phyloP scores from a whole-genome alignment of 2,888 invertebrate genomes.

The Dryococelus australis region DNA sequence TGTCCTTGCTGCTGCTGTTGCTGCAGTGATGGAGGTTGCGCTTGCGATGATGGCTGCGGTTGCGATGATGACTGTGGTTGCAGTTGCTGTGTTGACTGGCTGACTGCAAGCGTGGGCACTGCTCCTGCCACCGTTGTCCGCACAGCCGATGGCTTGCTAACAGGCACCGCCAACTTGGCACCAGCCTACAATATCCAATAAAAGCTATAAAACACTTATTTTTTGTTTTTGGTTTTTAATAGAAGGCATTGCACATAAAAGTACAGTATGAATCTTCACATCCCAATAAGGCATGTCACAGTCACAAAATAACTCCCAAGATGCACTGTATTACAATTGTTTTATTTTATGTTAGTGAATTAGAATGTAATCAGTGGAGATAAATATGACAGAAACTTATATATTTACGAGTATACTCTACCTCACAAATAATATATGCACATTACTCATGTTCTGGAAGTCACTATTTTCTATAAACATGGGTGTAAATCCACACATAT shows the following conservation, averaged over 20 bases:
- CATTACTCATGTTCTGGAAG: too few relatives aligned
- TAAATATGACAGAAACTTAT: too few relatives aligned
- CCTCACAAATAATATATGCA: too few relatives aligned
- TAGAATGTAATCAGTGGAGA: too few relatives aligned
- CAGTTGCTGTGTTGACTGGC: conserved; percentile 49
- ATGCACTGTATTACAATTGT: too few relatives aligned
- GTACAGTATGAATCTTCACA: too few relatives aligned
- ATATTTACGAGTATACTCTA: too few relatives aligned
- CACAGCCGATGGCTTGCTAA: conserved; percentile 37
- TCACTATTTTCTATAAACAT: too few relatives aligned
- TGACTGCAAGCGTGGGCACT: conserved; percentile 40
- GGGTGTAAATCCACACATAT: too few relatives aligned
- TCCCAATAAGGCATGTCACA: too few relatives aligned
- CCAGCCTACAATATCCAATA: neutral
- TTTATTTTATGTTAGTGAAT: too few relatives aligned
- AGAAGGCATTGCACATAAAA: neutral
- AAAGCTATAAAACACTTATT: neutral
- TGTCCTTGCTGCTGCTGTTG: conserved; percentile 43
- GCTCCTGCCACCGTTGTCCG: conserved; percentile 49
- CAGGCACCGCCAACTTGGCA: conserved; percentile 32
- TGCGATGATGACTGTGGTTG: conserved; percentile 48
- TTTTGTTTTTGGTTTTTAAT: neutral
- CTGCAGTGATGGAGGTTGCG: conserved; percentile 52
- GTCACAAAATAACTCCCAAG: too few relatives aligned
- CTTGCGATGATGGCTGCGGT: conserved; percentile 46